Evolutionary conservation across 2,113 vertebrate species (phyloP), one percentile per base, ranked within the genome.

Genomic region (Polypterus bichir): DNA sequence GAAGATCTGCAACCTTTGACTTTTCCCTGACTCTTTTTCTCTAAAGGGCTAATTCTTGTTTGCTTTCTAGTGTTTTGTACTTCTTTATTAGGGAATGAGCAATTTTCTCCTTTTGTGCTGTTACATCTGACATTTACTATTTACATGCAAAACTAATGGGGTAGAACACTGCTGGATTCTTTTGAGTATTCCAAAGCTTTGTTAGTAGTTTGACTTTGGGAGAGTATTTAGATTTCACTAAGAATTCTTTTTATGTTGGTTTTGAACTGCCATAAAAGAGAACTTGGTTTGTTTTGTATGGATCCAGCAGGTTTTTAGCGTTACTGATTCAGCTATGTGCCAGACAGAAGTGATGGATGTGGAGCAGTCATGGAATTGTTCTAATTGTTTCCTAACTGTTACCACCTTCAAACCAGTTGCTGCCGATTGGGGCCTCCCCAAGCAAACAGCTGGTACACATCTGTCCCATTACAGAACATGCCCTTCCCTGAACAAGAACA

Each of bases 321-420:
- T 4, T 57, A 27, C 9, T 57, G n/a, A 57, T 57, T 57, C 9
- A 57, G 9, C 56, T 7, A 44, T 6, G 56, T 8, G 7, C 27
- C 56, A 5, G 56, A 57, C 56, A 44, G 56, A 44, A 57, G 46
- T 57, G 56, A 57, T 57, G 56, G 56, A 57, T 11, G 54, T 55
- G 54, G 56, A 27, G 11, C 7, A 27, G 56, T 5, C 10, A 57
- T 27, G 44, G 56, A 57, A 57, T 57, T 57, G 56, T 57, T 57
- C 56, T 57, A 57, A 57, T 57, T 57, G 10, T 44, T 9, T 4
- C 27, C 9, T 57, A 44, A 57, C 56, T 5, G 27, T 57, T 57
- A 45, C 56, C 56, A 57, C 56, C 56, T 57, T 57, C 7, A 6
- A 44, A 44, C 49, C 5, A 45, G 46, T 6, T 7, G 27, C 56